Evolutionary conservation across 2,113 vertebrate genomes (phyloP), one percentile per base, ranked within the genome.

Genomic region (Canis aureus): DNA sequence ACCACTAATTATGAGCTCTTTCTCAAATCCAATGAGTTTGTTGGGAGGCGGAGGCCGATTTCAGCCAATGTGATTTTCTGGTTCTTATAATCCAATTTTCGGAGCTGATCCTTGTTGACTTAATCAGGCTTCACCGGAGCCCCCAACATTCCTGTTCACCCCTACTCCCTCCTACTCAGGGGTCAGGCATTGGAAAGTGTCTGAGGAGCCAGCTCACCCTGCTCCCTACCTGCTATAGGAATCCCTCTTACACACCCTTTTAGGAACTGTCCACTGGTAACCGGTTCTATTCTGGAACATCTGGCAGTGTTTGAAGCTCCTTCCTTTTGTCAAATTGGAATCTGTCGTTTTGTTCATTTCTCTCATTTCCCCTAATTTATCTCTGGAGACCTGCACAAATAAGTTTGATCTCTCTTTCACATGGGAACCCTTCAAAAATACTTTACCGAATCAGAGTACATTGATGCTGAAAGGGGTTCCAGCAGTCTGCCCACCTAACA

Each of bases 241-340:
- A 16, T 16, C 66, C 8, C 49, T 71, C 76, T 17, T 32, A 9
- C 5, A 53, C 49, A 17, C 2, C 32, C n/a, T 51, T 16, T 35
- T 59, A 35, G 11, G 3, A 38, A 53, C n/a, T 29, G 80, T 32
- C 32, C 8, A 1, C 25, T 3, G 11, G 16, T 11, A 81, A 38
- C n/a, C 6, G 23, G 25, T 6, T 49, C 64, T 88, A 32, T 93
- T 35, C 66, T 85, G 57, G 67, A 92, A 90, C 76, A 92, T 64
- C 80, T 49, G 53, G 35, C 43, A n/a, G 32, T 53, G n/a, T 62
- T 78, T 81, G n/a, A 78, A 71, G 22, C 49, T 82, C 53, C 53
- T 85, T 92, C 92, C 59, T 85, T 73, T 94, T 23, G n/a, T 62
- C 66, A 69, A 22, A 62, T 6, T 76, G 69, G 84, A 94, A 79